phyloP scores from a whole-genome alignment of 2,888 invertebrate species.

The Fragum sueziense region DNA sequence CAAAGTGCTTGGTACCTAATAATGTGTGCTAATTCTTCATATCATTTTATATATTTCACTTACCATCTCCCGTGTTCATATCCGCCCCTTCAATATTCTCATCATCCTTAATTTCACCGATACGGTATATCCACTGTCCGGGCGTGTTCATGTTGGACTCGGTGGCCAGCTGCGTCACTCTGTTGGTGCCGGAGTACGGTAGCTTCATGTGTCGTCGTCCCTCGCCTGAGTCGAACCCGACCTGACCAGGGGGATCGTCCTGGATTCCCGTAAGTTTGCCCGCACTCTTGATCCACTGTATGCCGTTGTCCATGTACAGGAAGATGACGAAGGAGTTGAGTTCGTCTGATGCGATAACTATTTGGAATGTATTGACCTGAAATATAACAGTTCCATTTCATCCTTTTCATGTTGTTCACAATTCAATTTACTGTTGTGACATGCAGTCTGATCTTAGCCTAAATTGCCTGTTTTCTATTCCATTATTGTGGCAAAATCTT shows the following conservation, averaged over 20 bases:
- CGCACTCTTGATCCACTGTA: conserved; percentile 95
- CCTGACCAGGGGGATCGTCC: conserved; percentile 96
- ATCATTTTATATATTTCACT: conserved; percentile 1
- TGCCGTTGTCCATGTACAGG: conserved; percentile 92
- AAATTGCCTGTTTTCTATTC: too few relatives aligned
- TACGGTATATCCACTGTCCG: conserved; percentile 93
- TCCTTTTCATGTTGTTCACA: too few relatives aligned
- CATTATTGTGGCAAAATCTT: too few relatives aligned
- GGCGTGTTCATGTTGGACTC: conserved; percentile 93
- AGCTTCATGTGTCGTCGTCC: conserved; percentile 88
- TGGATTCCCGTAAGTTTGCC: conserved; percentile 87
- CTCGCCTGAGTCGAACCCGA: conserved; percentile 93
- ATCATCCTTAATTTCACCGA: conserved; percentile 87
- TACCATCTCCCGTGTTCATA: conserved; percentile 74
- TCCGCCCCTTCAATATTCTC: conserved; percentile 88
- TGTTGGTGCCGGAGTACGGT: conserved; percentile 95
- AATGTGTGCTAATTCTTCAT: too few relatives aligned
- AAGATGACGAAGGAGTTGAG: conserved; percentile 92
- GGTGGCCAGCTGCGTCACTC: conserved; percentile 85
- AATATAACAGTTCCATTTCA: too few relatives aligned
- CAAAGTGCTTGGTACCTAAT: too few relatives aligned
- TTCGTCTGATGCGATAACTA: conserved; percentile 89
- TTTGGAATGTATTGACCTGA: conserved; percentile 92
- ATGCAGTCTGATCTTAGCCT: too few relatives aligned
- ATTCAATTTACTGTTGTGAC: too few relatives aligned